These are phyloP conservation scores for Steinernema khuongi DNA, from an alignment of 1,140 invertebrate genomes.

Conservation along the genomic window DNA sequence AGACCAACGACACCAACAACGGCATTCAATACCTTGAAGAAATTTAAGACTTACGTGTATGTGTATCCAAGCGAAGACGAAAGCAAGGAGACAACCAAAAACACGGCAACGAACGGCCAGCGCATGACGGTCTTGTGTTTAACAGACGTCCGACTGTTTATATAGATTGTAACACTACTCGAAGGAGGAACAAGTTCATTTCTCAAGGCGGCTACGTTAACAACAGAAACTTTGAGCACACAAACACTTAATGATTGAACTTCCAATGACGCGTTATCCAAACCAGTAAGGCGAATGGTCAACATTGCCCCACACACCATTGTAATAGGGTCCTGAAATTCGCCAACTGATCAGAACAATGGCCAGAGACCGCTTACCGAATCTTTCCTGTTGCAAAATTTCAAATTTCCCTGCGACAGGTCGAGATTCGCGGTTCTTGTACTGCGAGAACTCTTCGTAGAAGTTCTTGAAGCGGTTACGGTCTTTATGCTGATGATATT, in stretches of 20 bases:
- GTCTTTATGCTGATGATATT: slow-evolving; percentile 16
- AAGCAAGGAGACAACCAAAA: neutral
- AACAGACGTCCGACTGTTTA: neutral
- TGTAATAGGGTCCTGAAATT: slow-evolving; percentile 38
- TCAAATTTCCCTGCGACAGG: slow-evolving; percentile 33
- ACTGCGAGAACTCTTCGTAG: slow-evolving; percentile 41
- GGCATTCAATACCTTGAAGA: no score
- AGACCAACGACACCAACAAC: no score
- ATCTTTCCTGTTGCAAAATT: slow-evolving; percentile 37
- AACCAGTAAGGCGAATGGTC: slow-evolving; percentile 41
- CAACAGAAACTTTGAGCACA: neutral
- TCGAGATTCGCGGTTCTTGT: slow-evolving; percentile 39
- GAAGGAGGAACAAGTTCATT: neutral
- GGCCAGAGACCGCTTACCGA: slow-evolving; percentile 23
- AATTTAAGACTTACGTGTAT: no score
- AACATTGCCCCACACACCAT: slow-evolving; percentile 41
- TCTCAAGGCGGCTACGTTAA: neutral
- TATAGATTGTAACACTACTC: neutral
- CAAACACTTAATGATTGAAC: neutral
- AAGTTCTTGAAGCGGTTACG: slow-evolving; percentile 38
- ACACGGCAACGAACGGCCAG: neutral
- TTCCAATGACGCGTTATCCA: slow-evolving; percentile 19
- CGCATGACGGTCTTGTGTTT: neutral
- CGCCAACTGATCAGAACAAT: neutral
- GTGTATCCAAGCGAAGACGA: no score